These are phyloP conservation scores for Furcifer pardalis DNA, from an alignment of 2,797 vertebrate species.

Conservation along the genomic window DNA sequence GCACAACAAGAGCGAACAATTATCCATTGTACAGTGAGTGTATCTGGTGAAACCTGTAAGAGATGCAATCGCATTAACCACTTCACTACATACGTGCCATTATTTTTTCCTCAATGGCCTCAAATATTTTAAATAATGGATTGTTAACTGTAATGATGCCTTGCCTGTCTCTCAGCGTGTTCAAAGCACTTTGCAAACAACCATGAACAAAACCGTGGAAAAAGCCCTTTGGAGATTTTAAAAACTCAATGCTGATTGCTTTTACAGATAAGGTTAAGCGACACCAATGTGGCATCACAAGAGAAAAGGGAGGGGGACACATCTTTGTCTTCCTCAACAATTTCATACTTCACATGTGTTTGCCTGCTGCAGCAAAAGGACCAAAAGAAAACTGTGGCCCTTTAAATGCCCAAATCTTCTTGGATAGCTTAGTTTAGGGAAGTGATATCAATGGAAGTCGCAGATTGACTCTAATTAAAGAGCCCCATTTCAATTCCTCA, in stretches of 20 bases:
- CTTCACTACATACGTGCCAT: conserved; percentile 74
- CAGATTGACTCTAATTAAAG: no score
- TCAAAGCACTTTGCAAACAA: conserved; percentile 69
- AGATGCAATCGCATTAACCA: conserved; percentile 77
- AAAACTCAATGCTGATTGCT: conserved; percentile 34
- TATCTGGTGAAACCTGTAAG: conserved; percentile 83
- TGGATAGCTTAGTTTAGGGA: no score
- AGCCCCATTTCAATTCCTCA: no score
- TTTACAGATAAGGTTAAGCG: conserved; percentile 27
- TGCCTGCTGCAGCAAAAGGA: background rate
- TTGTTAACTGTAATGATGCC: conserved; percentile 70
- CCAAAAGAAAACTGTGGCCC: background rate
- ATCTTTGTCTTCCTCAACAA: conserved; percentile 16
- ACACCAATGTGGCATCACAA: conserved; percentile 52
- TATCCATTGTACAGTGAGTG: conserved; percentile 83
- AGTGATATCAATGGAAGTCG: no score
- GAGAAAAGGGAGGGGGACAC: conserved; percentile 28
- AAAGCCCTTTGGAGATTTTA: conserved; percentile 62
- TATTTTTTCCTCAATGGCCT: conserved; percentile 75
- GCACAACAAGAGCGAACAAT: conserved; percentile 91
- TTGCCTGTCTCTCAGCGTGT: conserved; percentile 69
- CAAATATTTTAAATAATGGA: conserved; percentile 76
- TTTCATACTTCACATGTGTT: background rate
- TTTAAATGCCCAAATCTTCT: background rate
- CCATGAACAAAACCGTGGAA: conserved; percentile 68